A percentile compares a stretch with the other conserved stretches of the same genome.
Conservation (phyloP, 2,888 invertebrate species). For the Cotesia congregata region DNA sequence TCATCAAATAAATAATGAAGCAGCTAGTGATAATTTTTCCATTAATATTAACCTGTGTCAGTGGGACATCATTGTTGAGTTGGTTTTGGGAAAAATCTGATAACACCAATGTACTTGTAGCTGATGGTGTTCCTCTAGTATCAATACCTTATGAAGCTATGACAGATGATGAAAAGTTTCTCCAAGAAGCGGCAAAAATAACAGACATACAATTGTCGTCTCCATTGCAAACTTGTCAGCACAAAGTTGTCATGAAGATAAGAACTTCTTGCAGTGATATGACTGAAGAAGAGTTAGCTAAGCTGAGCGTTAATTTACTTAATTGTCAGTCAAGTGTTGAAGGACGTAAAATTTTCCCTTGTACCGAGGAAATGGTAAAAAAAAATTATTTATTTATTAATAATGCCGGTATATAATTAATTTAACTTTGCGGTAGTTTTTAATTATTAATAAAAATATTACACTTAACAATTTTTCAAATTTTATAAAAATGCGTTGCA, state of each 20-base stretch:
- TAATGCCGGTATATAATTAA: too few relatives aligned
- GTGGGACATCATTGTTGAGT: conserved; percentile 55
- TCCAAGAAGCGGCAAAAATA: conserved; percentile 75
- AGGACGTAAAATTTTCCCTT: conserved; percentile 74
- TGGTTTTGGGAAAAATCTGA: conserved; percentile 63
- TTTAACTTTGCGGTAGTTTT: too few relatives aligned
- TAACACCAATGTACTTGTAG: conserved; percentile 51
- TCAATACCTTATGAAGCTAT: conserved; percentile 65
- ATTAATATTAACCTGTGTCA: conserved; percentile 19
- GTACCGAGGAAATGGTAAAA: conserved; percentile 75
- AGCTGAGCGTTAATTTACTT: conserved; percentile 77
- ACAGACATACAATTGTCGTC: conserved; percentile 73
- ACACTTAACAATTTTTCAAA: too few relatives aligned
- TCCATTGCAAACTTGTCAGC: conserved; percentile 77
- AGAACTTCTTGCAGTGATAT: conserved; percentile 74
- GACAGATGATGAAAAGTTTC: conserved; percentile 75
- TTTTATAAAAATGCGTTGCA: too few relatives aligned
- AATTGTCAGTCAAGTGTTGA: conserved; percentile 79
- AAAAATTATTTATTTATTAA: neutral
- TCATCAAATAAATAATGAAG: conserved; percentile 7
- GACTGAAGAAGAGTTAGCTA: conserved; percentile 78
- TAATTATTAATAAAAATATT: too few relatives aligned
- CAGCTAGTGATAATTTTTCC: conserved; percentile 3
- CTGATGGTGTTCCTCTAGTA: conserved; percentile 61
- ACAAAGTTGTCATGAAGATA: conserved; percentile 76